Base-by-base conservation (phyloP, 2,797 vertebrate species). In the Ptychadena robeensis region DNA sequence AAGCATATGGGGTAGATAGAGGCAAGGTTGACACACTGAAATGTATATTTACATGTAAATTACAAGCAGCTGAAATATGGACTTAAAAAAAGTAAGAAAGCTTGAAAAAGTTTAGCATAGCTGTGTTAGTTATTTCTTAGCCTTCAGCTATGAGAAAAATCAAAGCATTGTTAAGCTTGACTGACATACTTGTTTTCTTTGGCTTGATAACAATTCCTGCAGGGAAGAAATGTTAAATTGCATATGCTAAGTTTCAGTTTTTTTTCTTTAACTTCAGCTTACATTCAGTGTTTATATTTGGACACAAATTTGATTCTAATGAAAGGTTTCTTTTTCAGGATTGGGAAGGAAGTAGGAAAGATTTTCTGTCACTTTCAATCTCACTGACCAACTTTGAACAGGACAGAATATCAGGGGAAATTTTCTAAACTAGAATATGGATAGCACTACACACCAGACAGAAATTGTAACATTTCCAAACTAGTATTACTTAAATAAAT, bases 121-220 rank as follows among this genome's bases (percentile, higher is more conserved):
- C 44, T 53, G 18, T 53, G 44, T 78, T 78, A 67, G 64, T 67
- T 9, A 57, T 3, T 38, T 37, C 7, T 34, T 25, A 53, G 38
- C 75, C 32, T 38, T 75, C n/a, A 15, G 34, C 57, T 40, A 18
- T 40, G n/a, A 64, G 25, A 38, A 9, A 3, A 4, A 63, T 34
- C 73, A 35, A 34, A 61, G 59, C 37, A 75, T 28, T 22, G 31
- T 34, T 78, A n/a, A 32, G 31, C 28, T 25, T 27, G 22, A 37
- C 25, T 67, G 38, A 73, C 79, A 81, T 81, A 73, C 79, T 72
- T 72, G 69, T 32, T 81, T 53, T 81, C 38, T 65, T 81, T 31
- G 31, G 25, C 64, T 44, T 73, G 28, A 64, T 35, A 73, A 65
- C 44, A 18, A 72, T 77, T 67, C 61, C 75, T 77, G 75, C 22